Percentiles rank a stretch among this genome's conserved stretches.
Conservation (phyloP, 2,888 invertebrate genomes). For the Augiades crinisus region DNA sequence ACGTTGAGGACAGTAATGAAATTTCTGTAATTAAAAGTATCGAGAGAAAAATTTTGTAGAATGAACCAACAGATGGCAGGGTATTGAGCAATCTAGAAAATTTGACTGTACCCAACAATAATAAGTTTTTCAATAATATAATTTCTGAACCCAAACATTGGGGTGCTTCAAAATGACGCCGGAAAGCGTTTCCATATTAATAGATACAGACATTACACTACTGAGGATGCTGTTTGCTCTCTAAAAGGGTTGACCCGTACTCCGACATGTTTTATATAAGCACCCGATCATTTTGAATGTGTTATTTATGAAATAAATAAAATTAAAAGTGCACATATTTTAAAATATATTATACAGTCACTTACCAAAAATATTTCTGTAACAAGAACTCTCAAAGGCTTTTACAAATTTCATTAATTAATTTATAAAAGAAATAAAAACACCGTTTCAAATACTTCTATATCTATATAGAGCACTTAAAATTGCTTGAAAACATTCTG, state of each 20-base stretch:
- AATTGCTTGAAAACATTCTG: no score
- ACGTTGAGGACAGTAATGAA: background rate
- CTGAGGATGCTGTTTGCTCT: background rate
- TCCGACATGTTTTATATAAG: background rate
- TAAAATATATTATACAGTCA: no score
- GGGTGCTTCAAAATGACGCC: background rate
- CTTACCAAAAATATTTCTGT: no score
- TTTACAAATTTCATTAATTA: no score
- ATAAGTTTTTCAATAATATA: constrained; percentile 4
- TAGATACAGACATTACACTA: constrained; percentile 6
- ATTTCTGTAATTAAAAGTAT: no score
- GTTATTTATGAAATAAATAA: background rate
- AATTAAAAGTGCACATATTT: background rate
- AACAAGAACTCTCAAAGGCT: no score
- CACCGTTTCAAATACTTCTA: no score
- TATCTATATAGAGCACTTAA: no score
- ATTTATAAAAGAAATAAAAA: no score
- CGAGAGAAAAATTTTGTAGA: no score
- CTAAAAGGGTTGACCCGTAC: background rate
- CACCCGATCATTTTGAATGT: background rate
- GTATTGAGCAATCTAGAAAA: background rate
- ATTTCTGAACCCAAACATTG: background rate
- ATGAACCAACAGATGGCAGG: background rate
- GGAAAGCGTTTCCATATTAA: background rate
- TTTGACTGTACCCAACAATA: background rate